Evolutionary conservation across 2,113 vertebrate genomes (phyloP), one percentile per base, ranked within the genome.

Genomic region (Sebastes schlegelii): DNA sequence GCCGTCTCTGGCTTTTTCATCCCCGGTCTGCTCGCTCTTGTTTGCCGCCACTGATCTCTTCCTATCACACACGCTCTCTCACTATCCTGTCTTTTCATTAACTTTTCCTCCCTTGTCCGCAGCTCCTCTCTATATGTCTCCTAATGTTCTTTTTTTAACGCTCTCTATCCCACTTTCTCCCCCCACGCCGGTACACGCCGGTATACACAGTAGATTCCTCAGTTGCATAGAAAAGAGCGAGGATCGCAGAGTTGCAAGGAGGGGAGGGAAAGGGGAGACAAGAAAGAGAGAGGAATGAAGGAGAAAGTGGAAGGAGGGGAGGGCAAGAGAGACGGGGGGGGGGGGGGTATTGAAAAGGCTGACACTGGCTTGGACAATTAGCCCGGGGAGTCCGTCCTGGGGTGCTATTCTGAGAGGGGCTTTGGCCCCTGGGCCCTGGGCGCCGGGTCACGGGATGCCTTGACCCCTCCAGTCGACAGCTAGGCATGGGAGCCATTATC

Each of bases 341-440:
- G 8, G 79, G 92, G 85, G 92, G 87, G 82, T 84, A 94, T 91
- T 95, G 93, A 96, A 94, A 94, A 94, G 91, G 81, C 92, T 94
- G 94, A 95, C 95, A 95, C 94, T 94, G 87, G 94, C 88, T 91
- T 40, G 92, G 94, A 95, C 95, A 96, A 96, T 96, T 95, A 96
- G 95, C 93, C 92, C 54, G 65, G 83, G 90, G 93, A 93, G 92
- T 92, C 93, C 70, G 91, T 94, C 95, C 94, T 94, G 93, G 91
- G 89, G 90, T 90, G 92, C 94, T 95, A 90, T 95, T 95, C 91
- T 93, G 85, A 92, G 90, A 88, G 87, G 69, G 85, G 90, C 88
- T 92, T 92, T 93, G 90, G 88, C 90, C 91, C 82, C 86, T 86
- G 92, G 90, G 93, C 91, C 86, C 89, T 88, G 91, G 91, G 94